A percentile compares a stretch with the other conserved stretches of the same genome.
Evolutionary conservation across 2,113 vertebrate species (phyloP).

Genomic region (Macquaria ambigua): DNA sequence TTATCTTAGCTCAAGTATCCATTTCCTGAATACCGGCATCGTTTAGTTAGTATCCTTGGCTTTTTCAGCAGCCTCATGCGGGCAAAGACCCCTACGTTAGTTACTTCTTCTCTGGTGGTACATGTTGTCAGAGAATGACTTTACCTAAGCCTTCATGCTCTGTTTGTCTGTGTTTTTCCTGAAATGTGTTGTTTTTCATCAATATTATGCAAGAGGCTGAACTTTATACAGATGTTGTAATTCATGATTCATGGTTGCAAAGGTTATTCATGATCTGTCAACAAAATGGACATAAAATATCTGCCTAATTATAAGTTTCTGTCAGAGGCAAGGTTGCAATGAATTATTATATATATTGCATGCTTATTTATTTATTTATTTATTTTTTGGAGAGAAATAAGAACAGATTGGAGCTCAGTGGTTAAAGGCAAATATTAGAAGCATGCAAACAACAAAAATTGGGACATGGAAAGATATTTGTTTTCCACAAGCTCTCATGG

Average conservation of each 20-base stretch:
- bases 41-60: constrained; percentile 43
- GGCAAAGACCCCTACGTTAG: constrained; percentile 13
- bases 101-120: constrained; percentile 37
- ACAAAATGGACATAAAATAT: not conserved
- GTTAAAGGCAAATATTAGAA: constrained; percentile 1
- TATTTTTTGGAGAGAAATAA: not conserved
- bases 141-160: constrained; percentile 1
- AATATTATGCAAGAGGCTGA: constrained; percentile 28
- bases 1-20: constrained; percentile 42
- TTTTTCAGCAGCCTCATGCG: constrained; percentile 49
- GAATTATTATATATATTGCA: not conserved
- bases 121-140: constrained; percentile 27
- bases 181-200: not conserved
- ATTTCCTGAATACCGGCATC: constrained; percentile 64
- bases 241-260: not conserved
- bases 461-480: constrained; percentile 21
- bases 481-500: constrained; percentile 14
- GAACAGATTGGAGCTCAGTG: not conserved
- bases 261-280: not conserved
- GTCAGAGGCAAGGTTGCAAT: no score
- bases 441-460: constrained; percentile 12
- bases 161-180: constrained; percentile 8
- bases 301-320: not conserved
- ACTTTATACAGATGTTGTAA: constrained; percentile 23
- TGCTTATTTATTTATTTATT: not conserved